These are phyloP conservation scores for Psittacula echo DNA, from an alignment of 2,797 vertebrate genomes.

Conservation along the genomic window DNA sequence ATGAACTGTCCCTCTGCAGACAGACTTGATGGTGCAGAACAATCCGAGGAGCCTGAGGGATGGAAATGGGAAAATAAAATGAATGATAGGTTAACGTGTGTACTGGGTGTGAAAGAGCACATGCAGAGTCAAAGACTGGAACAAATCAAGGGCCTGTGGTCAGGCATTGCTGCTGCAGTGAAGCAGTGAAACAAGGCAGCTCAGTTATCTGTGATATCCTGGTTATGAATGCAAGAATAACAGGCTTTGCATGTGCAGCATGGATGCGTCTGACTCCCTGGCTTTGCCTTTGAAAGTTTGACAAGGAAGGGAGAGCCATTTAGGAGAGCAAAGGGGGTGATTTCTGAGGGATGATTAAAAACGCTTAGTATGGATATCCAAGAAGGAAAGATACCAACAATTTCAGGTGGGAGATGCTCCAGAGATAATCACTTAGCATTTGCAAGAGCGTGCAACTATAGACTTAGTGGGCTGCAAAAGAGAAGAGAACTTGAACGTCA, in stretches of 20 bases:
- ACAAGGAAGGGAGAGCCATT: neutral
- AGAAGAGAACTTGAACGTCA: neutral
- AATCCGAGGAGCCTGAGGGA: neutral
- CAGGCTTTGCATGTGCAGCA: neutral
- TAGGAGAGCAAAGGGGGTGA: neutral
- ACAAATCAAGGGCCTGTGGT: neutral
- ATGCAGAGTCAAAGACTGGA: neutral
- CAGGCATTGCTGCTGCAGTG: neutral
- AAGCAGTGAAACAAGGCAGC: neutral
- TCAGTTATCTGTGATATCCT: accelerated
- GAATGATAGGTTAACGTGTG: neutral
- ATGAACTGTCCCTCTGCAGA: neutral
- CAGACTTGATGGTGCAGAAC: neutral
- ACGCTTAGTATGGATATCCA: neutral
- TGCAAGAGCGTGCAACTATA: neutral
- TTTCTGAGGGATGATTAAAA: neutral
- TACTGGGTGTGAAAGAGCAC: neutral
- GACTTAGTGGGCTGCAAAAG: neutral
- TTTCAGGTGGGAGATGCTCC: neutral
- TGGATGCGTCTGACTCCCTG: neutral
- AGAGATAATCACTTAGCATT: neutral
- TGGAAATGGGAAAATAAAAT: neutral
- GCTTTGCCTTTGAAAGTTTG: neutral
- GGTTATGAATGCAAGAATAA: neutral
- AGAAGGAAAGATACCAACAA: neutral